These are phyloP conservation scores for Hypsibius dujardini DNA, from an alignment of 1,140 invertebrate species.

Conservation along the genomic window DNA sequence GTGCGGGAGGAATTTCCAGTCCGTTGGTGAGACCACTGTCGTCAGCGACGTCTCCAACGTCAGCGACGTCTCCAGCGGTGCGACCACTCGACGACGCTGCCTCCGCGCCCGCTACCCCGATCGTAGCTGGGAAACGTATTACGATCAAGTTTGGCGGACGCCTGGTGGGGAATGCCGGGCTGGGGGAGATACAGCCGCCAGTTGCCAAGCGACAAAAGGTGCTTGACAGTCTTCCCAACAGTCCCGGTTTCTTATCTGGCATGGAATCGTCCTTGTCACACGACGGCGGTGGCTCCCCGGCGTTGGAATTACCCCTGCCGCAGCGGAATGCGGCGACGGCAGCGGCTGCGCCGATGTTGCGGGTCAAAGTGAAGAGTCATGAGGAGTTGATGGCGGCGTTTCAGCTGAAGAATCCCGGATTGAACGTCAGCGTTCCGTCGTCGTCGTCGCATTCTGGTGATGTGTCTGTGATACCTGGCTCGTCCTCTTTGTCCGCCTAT, in stretches of 20 bases:
- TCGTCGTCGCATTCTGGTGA: background rate
- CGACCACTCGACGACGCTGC: too few species aligned
- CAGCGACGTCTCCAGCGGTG: too few species aligned
- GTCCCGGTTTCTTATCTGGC: background rate
- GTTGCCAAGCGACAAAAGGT: background rate
- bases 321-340: background rate
- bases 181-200: too few species aligned
- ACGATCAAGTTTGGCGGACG: too few species aligned
- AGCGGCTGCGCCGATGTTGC: background rate
- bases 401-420: background rate
- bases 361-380: conserved; percentile 1
- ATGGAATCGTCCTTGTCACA: background rate
- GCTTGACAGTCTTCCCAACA: background rate
- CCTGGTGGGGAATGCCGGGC: too few species aligned
- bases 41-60: background rate
- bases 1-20: too few species aligned
- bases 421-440: background rate
- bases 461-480: background rate
- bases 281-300: too few species aligned
- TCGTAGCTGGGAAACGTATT: too few species aligned
- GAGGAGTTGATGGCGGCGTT: background rate
- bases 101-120: too few species aligned
- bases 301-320: background rate
- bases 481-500: too few species aligned
- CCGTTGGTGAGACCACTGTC: background rate